phyloP scores from a whole-genome alignment of 2,888 invertebrate species.

The Agrotis puta region DNA sequence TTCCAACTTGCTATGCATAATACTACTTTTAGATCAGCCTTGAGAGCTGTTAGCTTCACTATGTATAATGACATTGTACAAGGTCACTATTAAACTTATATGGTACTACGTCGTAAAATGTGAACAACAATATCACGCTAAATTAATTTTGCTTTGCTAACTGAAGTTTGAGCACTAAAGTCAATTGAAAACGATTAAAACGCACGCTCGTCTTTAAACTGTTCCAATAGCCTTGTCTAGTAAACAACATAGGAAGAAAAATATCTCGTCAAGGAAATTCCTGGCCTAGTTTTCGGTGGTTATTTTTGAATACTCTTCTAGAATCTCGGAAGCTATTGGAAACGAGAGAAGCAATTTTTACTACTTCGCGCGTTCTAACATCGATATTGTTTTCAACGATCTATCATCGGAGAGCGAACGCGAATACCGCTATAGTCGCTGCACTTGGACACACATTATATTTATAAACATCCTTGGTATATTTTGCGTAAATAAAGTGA shows the following conservation, averaged over 20 bases:
- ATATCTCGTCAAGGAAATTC: constrained; percentile 34
- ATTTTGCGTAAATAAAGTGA: constrained; percentile 63
- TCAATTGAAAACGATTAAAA: constrained; percentile 37
- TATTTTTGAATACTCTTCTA: constrained; percentile 56
- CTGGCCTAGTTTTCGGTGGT: constrained; percentile 46
- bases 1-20: constrained; percentile 66
- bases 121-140: constrained; percentile 46
- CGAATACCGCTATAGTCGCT: constrained; percentile 52
- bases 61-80: constrained; percentile 81
- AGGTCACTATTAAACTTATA: constrained; percentile 77
- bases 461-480: constrained; percentile 74
- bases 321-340: constrained; percentile 37
- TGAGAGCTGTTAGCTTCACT: constrained; percentile 77
- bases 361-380: constrained; percentile 21
- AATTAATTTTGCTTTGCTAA: constrained; percentile 45
- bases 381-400: constrained; percentile 47
- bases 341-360: constrained; percentile 31
- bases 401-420: constrained; percentile 38
- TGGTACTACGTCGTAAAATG: constrained; percentile 54
- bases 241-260: constrained; percentile 28
- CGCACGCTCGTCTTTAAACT: constrained; percentile 21
- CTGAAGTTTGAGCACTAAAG: constrained; percentile 17
- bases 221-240: background rate
- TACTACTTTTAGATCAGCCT: constrained; percentile 79
- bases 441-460: constrained; percentile 61